Percentiles rank a stretch among this genome's conserved stretches.
These are phyloP conservation scores for Bilobella aurantiaca DNA, from an alignment of 1,140 invertebrate species.

Conservation along the genomic window DNA sequence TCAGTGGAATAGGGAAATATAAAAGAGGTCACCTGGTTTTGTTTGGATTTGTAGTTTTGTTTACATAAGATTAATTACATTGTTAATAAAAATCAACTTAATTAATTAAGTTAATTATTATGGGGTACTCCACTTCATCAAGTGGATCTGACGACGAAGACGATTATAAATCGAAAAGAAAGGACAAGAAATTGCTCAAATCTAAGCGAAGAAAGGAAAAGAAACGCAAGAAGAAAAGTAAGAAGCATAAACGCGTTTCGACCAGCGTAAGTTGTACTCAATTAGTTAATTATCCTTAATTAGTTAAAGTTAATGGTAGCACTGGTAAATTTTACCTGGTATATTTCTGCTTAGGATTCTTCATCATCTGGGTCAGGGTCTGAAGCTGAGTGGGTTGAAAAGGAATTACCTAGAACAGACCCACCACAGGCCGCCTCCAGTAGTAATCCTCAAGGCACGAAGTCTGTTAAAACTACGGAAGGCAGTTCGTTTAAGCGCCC, in stretches of 20 bases:
- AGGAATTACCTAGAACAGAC: background rate
- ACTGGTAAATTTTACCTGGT: slow-evolving; percentile 22
- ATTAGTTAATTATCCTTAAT: no score
- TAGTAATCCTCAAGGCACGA: background rate
- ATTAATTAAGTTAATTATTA: background rate
- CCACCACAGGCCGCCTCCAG: slow-evolving; percentile 1
- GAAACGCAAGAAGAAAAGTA: slow-evolving; percentile 33
- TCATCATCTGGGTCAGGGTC: slow-evolving; percentile 28
- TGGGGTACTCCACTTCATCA: background rate
- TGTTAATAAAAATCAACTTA: no score
- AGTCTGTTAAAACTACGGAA: no score
- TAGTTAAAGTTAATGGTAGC: background rate
- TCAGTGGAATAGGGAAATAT: no score
- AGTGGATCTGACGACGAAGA: slow-evolving; percentile 20
- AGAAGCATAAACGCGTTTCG: slow-evolving; percentile 3
- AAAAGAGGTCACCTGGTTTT: no score
- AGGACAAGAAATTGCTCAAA: slow-evolving; percentile 36
- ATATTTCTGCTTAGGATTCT: slow-evolving; percentile 16
- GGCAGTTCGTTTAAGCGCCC: slow-evolving; percentile 1
- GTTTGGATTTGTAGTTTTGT: no score
- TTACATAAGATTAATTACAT: no score
- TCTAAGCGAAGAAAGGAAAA: slow-evolving; percentile 37
- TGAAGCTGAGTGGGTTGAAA: slow-evolving; percentile 45
- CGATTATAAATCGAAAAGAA: slow-evolving; percentile 29
- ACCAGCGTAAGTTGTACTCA: slow-evolving; percentile 2